Evolutionary conservation across 2,888 invertebrate genomes (phyloP).

Genomic region (Lycia hirtaria): DNA sequence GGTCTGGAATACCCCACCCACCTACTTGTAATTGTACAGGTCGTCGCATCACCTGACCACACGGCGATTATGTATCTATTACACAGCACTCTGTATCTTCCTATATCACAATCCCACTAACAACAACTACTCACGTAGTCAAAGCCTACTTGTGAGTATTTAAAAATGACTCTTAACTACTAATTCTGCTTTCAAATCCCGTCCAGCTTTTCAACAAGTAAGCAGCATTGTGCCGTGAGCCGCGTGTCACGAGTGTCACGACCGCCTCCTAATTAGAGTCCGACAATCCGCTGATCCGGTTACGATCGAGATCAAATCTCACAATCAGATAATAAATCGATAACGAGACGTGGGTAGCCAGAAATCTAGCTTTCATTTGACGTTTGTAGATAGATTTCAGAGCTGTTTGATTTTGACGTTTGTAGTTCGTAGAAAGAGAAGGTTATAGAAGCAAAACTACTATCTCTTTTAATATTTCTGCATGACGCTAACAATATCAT

Average conservation of each 20-base stretch:
- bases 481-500: too few species aligned
- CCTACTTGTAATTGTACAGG: too few species aligned
- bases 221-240: conserved; percentile 15
- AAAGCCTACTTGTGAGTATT: background rate
- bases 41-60: too few species aligned
- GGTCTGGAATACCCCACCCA: too few species aligned
- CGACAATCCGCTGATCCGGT: conserved; percentile 56
- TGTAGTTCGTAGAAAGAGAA: too few species aligned
- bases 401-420: too few species aligned
- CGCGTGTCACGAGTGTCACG: conserved; percentile 23
- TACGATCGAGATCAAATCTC: conserved; percentile 38
- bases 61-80: too few species aligned
- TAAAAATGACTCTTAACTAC: conserved; percentile 8
- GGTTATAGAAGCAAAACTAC: too few species aligned
- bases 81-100: too few species aligned
- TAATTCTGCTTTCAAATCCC: background rate
- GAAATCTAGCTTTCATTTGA: conserved; percentile 9
- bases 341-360: conserved; percentile 35
- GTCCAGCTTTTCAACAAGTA: conserved; percentile 15
- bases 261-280: conserved; percentile 41
- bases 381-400: too few species aligned
- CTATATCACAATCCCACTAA: too few species aligned
- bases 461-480: too few species aligned
- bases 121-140: background rate
- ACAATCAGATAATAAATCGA: conserved; percentile 50